These are phyloP conservation scores for Aptenodytes patagonicus DNA, from an alignment of 2,113 vertebrate species.

Conservation along the genomic window DNA sequence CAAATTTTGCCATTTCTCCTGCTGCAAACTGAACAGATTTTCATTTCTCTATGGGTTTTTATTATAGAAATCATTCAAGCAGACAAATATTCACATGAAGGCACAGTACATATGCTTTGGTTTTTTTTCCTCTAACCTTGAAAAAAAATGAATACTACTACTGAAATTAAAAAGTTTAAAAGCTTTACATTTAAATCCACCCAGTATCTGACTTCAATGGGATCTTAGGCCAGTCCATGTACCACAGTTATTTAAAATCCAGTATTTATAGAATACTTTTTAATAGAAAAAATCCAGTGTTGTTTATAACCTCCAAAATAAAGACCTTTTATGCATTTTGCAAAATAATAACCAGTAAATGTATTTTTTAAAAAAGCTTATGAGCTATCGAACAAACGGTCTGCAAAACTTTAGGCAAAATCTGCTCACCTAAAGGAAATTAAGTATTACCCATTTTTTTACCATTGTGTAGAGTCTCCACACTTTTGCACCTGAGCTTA, in stretches of 20 bases:
- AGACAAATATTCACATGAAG: not conserved
- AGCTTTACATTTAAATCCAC: not conserved
- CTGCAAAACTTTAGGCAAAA: not conserved
- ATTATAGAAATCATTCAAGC: not conserved
- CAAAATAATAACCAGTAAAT: not conserved
- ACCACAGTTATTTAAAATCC: not conserved
- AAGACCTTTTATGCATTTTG: not conserved
- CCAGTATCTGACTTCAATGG: not conserved
- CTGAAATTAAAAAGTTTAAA: not conserved
- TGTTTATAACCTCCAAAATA: not conserved
- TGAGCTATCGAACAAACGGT: not conserved
- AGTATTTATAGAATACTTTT: not conserved
- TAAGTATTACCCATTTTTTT: not conserved
- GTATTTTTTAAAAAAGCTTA: not conserved
- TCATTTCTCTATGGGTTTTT: not conserved
- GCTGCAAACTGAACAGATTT: not conserved
- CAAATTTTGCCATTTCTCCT: not conserved
- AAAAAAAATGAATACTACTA: not conserved
- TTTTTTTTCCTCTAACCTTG: not conserved
- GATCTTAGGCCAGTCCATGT: not conserved
- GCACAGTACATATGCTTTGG: accelerated
- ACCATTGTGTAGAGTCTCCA: not conserved
- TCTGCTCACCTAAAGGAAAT: not conserved
- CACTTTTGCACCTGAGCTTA: not conserved
- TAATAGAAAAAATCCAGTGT: not conserved